These are phyloP conservation scores for Bombyx huttoni DNA, from an alignment of 2,888 invertebrate genomes.

Conservation along the genomic window DNA sequence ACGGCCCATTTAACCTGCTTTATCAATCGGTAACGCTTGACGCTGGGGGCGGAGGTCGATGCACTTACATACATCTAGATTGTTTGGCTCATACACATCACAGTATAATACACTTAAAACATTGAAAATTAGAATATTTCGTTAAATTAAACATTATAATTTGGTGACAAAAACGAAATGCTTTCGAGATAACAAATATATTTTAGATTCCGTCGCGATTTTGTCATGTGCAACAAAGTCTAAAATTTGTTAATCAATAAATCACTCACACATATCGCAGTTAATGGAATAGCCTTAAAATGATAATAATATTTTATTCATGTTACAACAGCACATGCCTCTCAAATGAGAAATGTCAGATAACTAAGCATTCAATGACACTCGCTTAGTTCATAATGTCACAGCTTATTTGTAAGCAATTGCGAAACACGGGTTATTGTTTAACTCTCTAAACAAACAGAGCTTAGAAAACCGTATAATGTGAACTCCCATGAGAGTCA, in stretches of 20 bases:
- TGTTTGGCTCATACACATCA: background rate
- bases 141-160: background rate
- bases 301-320: background rate
- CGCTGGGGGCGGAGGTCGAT: conserved; percentile 43
- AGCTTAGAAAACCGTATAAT: conserved; percentile 28
- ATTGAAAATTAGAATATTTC: background rate
- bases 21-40: conserved; percentile 46
- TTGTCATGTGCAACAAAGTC: background rate
- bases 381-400: conserved; percentile 18
- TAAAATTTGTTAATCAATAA: background rate
- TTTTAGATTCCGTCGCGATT: background rate
- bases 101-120: too few relatives aligned
- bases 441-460: conserved; percentile 26
- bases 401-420: conserved; percentile 23
- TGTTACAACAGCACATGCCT: background rate
- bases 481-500: conserved; percentile 34
- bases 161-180: background rate
- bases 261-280: background rate
- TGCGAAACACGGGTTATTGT: conserved; percentile 36
- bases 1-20: conserved; percentile 57
- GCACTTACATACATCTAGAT: conserved; percentile 25
- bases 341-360: background rate
- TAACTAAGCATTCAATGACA: background rate
- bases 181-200: background rate
- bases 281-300: background rate